Evolutionary conservation across 2,888 invertebrate species (phyloP).

Genomic region (Gymnosoma rotundatum): DNA sequence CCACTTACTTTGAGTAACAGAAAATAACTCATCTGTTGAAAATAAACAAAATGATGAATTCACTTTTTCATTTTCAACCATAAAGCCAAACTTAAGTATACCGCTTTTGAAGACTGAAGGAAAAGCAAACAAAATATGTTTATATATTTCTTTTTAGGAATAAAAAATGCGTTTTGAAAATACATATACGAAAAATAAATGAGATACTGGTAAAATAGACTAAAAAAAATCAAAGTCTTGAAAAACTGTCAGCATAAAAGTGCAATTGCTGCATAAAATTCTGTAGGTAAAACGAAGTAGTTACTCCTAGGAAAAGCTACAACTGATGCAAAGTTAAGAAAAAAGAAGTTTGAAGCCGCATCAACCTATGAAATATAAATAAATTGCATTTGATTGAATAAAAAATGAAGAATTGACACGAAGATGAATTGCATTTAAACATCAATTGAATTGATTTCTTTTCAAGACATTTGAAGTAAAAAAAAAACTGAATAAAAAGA

Average conservation of each 20-base stretch:
- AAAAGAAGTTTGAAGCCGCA: slow-evolving; percentile 6
- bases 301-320: background rate
- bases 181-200: background rate
- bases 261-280: slow-evolving; percentile 50
- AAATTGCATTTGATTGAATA: slow-evolving; percentile 68
- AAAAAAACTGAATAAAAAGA: background rate
- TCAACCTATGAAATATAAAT: slow-evolving; percentile 63
- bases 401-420: slow-evolving; percentile 71
- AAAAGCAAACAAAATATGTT: background rate
- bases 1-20: slow-evolving; percentile 46
- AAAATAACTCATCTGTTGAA: slow-evolving; percentile 63
- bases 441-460: slow-evolving; percentile 66
- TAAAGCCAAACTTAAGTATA: slow-evolving; percentile 58
- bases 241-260: slow-evolving; percentile 45
- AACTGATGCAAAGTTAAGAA: slow-evolving; percentile 8
- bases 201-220: slow-evolving; percentile 1
- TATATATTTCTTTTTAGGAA: slow-evolving; percentile 10
- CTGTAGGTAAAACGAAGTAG: slow-evolving; percentile 1
- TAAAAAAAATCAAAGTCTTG: slow-evolving; percentile 5
- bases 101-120: slow-evolving; percentile 49
- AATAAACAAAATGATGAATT: slow-evolving; percentile 64
- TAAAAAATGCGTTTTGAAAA: slow-evolving; percentile 62
- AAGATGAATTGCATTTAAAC: slow-evolving; percentile 70
- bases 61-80: slow-evolving; percentile 28
- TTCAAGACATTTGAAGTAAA: slow-evolving; percentile 41